Base-by-base conservation (phyloP, 2,797 vertebrate species). In the Dromococcyx pavoninus region DNA sequence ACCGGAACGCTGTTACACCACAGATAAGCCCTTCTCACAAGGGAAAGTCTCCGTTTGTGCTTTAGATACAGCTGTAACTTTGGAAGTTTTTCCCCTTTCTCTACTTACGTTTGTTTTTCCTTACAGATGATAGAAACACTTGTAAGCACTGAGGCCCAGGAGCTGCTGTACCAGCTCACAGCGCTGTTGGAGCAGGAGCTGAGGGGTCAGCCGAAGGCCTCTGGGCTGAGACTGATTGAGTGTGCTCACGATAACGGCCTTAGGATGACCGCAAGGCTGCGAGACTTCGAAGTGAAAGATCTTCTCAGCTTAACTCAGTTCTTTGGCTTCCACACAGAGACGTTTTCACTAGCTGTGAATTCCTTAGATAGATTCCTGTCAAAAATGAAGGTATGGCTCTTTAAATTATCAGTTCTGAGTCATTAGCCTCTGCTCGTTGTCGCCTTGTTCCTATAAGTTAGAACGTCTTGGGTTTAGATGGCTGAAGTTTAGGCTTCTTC, bases 261-360 rank as follows among this genome's bases (percentile, higher is more conserved):
- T 73, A 98, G 99, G 51, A 99, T 99, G 99, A 99, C 99, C 1
- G 94, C 98, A 10, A 98, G 98, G 67, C 97, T 99, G 37, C 96
- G 99, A 51, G 99, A 99, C 96, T 98, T 99, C 79, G 98, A 99
- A 97, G 99, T 99, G 85, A 99, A 99, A 86, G 99, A 99, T 90
- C 98, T 99, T 56, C 99, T 99, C 32, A 99, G 99, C 71, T 96
- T 99, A 72, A 99, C 98, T 79, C 98, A 99, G 61, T 99, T 99
- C 98, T 99, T 99, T 25, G 99, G 99, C 74, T 99, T 99, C 89
- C 98, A 95, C 78, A 98, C 98, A 0, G 99, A 99, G 94, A 99
- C 99, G 0, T 99, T 99, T 97, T 99, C 98, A 1, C 96, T 99
- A 43, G 98, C 99, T 61, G 98, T 99, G 96, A 99, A 98, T 98